Evolutionary conservation across 2,113 vertebrate genomes (phyloP).

Genomic region (Psilopogon haemacephalus): DNA sequence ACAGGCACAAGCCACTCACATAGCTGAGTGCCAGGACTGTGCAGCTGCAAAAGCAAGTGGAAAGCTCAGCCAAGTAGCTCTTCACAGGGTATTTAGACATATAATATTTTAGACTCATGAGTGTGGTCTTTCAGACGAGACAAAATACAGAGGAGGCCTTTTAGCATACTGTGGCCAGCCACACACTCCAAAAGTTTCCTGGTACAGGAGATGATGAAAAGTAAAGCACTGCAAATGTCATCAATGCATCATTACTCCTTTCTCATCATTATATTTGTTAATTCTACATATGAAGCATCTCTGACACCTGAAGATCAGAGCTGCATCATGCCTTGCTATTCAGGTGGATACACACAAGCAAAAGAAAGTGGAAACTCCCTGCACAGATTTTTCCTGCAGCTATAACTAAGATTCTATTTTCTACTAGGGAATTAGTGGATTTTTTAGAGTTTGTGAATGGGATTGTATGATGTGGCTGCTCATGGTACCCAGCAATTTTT

Average conservation of each 20-base stretch:
- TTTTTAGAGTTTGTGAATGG: background rate
- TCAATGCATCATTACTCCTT: background rate
- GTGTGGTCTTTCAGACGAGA: background rate
- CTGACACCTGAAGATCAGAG: background rate
- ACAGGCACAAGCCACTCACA: background rate
- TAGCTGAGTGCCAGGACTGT: background rate
- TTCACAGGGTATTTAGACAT: background rate
- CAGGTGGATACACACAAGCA: background rate
- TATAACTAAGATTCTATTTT: background rate
- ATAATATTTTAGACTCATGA: background rate
- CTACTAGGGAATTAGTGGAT: background rate
- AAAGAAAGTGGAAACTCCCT: background rate
- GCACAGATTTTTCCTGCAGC: background rate
- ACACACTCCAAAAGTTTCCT: background rate
- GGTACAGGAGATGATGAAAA: background rate
- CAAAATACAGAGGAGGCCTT: background rate
- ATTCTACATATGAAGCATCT: background rate
- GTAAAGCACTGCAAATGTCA: background rate
- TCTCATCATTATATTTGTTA: background rate
- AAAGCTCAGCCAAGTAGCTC: background rate
- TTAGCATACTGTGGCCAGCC: background rate
- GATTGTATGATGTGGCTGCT: background rate
- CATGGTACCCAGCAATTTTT: background rate
- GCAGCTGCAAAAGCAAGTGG: slow-evolving; percentile 36
- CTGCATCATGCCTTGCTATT: background rate